phyloP scores from a whole-genome alignment of 1,140 invertebrate species.

The Drosophila pallidifrons region DNA sequence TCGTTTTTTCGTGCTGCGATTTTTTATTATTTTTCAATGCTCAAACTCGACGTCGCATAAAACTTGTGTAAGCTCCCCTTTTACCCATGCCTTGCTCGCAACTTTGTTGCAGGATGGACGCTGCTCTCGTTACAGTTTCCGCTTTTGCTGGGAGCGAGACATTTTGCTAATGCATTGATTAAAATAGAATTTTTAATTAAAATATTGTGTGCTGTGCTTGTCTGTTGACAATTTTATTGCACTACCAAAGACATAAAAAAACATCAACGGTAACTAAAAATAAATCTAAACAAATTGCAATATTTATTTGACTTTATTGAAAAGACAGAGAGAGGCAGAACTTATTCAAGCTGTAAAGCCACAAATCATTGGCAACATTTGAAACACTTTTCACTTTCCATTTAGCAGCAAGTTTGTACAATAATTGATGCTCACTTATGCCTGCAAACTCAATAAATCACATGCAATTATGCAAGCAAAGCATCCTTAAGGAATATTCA shows the following conservation, averaged over 20 bases:
- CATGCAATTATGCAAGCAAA: slow-evolving; percentile 77
- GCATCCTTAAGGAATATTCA: slow-evolving; percentile 81
- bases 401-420: slow-evolving; percentile 16
- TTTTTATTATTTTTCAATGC: slow-evolving; percentile 81
- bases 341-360: background rate
- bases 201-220: slow-evolving; percentile 59
- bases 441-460: slow-evolving; percentile 77
- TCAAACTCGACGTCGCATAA: slow-evolving; percentile 81
- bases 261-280: background rate
- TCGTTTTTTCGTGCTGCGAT: slow-evolving; percentile 52
- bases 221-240: slow-evolving; percentile 38
- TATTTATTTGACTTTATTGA: slow-evolving; percentile 13
- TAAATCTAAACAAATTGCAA: slow-evolving; percentile 18
- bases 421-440: slow-evolving; percentile 39
- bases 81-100: slow-evolving; percentile 12
- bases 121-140: slow-evolving; percentile 63
- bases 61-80: slow-evolving; percentile 64
- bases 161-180: slow-evolving; percentile 84
- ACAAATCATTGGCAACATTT: slow-evolving; percentile 23
- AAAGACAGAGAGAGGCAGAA: background rate
- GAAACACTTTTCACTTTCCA: slow-evolving; percentile 57
- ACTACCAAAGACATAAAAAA: slow-evolving; percentile 13
- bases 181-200: slow-evolving; percentile 85
- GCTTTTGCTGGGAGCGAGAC: slow-evolving; percentile 72
- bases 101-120: slow-evolving; percentile 19